Evolutionary conservation across 1,140 invertebrate genomes (phyloP).

Genomic region (Thereuonema tuberculata): DNA sequence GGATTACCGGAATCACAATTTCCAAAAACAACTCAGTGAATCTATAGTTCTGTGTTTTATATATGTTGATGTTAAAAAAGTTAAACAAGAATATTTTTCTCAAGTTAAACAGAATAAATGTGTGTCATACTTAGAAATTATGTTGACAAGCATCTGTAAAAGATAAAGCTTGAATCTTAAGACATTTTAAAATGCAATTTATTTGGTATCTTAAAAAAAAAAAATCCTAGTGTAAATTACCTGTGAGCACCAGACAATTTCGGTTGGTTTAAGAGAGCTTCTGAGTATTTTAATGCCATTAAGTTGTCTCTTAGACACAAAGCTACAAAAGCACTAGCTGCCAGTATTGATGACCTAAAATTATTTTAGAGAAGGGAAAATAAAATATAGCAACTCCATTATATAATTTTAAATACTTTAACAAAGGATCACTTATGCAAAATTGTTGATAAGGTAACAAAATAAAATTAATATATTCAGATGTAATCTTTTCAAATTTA

Average conservation of each 20-base stretch:
- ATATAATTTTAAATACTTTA: not conserved
- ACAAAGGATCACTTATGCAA: not conserved
- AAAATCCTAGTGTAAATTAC: slow-evolving; percentile 25
- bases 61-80: no score
- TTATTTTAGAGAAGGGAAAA: not conserved
- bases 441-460: not conserved
- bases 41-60: no score
- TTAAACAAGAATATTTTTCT: no score
- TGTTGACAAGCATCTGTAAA: no score
- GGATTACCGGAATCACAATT: no score
- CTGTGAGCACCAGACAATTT: slow-evolving; percentile 48
- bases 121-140: no score
- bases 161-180: no score
- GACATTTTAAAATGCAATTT: no score
- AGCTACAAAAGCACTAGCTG: slow-evolving; percentile 64
- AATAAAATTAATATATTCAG: not conserved
- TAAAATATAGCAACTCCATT: not conserved
- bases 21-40: no score
- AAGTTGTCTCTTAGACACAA: slow-evolving; percentile 71
- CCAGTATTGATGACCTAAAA: slow-evolving; percentile 50
- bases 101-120: no score
- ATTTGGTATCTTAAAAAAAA: slow-evolving; percentile 7
- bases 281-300: slow-evolving; percentile 60
- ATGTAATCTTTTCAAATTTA: not conserved
- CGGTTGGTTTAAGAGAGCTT: slow-evolving; percentile 47